Conservation (phyloP, 2,888 invertebrate genomes). For the Nesidiocoris tenuis region DNA sequence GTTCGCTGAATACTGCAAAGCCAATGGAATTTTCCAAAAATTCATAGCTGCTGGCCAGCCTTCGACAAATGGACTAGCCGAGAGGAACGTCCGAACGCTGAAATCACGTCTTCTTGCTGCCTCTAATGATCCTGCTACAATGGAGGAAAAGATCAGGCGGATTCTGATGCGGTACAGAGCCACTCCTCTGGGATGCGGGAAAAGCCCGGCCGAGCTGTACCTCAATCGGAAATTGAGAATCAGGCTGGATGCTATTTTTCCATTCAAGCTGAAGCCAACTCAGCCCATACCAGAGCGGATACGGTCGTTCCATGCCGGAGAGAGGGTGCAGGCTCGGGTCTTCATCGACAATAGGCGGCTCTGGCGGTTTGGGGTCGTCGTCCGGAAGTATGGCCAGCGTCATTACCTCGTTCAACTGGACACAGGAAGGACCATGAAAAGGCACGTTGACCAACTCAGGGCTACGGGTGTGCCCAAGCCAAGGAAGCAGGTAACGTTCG, state of each 20-base stretch:
- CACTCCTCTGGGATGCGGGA: slow-evolving; percentile 35
- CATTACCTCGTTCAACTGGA: slow-evolving; percentile 3
- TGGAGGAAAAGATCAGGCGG: neutral
- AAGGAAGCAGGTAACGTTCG: too few relatives aligned
- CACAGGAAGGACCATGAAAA: too few relatives aligned
- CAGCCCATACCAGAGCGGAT: neutral
- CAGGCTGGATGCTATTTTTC: slow-evolving; percentile 28
- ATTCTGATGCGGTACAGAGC: slow-evolving; percentile 31
- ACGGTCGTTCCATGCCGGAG: neutral
- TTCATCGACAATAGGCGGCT: neutral
- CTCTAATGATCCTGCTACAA: neutral
- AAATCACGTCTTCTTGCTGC: slow-evolving; percentile 20
- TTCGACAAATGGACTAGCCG: slow-evolving; percentile 46
- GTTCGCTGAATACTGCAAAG: too few relatives aligned
- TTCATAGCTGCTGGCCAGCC: too few relatives aligned
- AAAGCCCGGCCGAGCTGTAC: slow-evolving; percentile 39
- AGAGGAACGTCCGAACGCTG: slow-evolving; percentile 46
- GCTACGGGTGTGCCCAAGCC: too few relatives aligned
- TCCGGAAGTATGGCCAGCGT: neutral
- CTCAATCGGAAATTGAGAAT: slow-evolving; percentile 31
- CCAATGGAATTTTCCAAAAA: too few relatives aligned
- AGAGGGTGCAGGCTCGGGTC: neutral
- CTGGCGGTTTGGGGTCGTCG: neutral
- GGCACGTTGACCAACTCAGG: too few relatives aligned
- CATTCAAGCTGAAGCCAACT: neutral